A percentile compares a stretch with the other conserved stretches of the same genome.
These are phyloP conservation scores for Gari tellinella DNA, from an alignment of 2,888 invertebrate species.

Conservation along the genomic window DNA sequence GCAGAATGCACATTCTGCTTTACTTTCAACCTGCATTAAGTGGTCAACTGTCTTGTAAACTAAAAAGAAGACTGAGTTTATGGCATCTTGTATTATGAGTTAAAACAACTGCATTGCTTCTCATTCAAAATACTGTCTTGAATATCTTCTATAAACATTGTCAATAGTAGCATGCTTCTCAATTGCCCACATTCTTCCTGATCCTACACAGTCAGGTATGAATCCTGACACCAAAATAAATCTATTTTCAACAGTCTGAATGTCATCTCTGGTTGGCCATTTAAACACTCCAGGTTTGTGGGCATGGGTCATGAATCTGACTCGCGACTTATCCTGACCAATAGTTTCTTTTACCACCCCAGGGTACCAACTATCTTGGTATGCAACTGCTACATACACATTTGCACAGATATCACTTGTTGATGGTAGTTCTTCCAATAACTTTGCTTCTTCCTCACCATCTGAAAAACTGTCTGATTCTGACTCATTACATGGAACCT, in stretches of 20 bases:
- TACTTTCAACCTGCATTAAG: too few species aligned
- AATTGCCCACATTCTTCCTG: constrained; percentile 23
- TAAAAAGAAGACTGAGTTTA: too few species aligned
- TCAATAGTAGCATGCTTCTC: neutral
- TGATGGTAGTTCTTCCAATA: too few species aligned
- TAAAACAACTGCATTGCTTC: too few species aligned
- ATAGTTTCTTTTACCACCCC: constrained; percentile 11
- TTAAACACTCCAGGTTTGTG: constrained; percentile 7
- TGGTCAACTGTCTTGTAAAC: too few species aligned
- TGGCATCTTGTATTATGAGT: too few species aligned
- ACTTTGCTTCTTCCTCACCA: neutral
- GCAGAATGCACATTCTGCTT: too few species aligned
- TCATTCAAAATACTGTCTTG: neutral
- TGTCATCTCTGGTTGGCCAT: constrained; percentile 19
- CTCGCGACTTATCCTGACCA: neutral
- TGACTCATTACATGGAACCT: too few species aligned
- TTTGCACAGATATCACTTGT: neutral
- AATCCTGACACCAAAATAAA: constrained; percentile 24
- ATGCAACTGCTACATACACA: constrained; percentile 36
- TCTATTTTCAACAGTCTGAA: constrained; percentile 24
- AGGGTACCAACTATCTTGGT: constrained; percentile 36
- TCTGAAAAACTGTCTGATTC: neutral
- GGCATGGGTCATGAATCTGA: constrained; percentile 17
- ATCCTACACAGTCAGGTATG: constrained; percentile 34
- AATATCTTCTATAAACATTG: neutral